These are phyloP conservation scores for Hyperoodon ampullatus DNA, from an alignment of 2,113 vertebrate species.

Conservation along the genomic window DNA sequence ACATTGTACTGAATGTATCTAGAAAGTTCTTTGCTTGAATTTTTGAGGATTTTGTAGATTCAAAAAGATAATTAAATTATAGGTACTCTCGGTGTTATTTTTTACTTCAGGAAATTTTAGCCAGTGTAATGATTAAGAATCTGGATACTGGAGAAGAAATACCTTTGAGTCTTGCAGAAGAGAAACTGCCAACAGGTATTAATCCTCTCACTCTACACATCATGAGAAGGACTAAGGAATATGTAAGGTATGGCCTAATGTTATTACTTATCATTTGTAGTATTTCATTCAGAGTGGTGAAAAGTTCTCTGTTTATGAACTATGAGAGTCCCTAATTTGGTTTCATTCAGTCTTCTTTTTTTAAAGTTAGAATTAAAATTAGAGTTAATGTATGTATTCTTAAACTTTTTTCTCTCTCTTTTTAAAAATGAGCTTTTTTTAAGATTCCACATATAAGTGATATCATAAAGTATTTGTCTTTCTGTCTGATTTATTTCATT, in stretches of 20 bases:
- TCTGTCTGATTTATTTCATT: neutral
- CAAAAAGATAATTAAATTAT: constrained; percentile 49
- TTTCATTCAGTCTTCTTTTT: constrained; percentile 10
- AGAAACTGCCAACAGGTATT: constrained; percentile 98
- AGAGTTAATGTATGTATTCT: neutral
- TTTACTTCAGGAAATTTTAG: constrained; percentile 95
- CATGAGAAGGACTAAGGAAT: constrained; percentile 99
- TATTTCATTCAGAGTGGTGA: constrained; percentile 12
- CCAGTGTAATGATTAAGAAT: constrained; percentile 99
- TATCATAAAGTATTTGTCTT: neutral
- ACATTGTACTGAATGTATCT: neutral
- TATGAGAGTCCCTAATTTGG: neutral
- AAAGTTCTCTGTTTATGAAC: constrained; percentile 18
- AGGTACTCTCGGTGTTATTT: constrained; percentile 46
- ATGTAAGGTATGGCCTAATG: constrained; percentile 91
- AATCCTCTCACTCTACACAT: constrained; percentile 98
- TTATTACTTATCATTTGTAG: constrained; percentile 43
- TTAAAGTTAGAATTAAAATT: constrained; percentile 27
- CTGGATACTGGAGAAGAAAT: constrained; percentile 99
- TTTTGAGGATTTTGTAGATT: constrained; percentile 22
- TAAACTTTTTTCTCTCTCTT: constrained; percentile 27
- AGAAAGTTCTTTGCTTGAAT: constrained; percentile 34
- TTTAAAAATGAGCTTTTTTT: neutral
- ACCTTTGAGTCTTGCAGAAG: constrained; percentile 97
- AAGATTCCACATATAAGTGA: neutral